Percentiles rank a stretch among this genome's conserved stretches.
Conservation (phyloP, 2,888 invertebrate genomes). For the Baccha elongata region DNA sequence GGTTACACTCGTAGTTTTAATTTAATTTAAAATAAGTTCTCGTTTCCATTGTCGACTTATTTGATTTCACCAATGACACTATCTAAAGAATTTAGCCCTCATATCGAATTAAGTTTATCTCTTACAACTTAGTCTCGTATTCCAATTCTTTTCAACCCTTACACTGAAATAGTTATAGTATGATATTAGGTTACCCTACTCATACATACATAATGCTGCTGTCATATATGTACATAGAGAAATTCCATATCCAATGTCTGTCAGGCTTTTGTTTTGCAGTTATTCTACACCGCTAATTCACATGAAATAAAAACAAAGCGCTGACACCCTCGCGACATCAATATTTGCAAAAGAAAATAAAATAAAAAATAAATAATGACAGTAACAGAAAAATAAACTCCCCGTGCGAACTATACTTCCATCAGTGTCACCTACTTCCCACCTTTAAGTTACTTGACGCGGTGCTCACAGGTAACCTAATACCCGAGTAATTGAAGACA, state of each 20-base stretch:
- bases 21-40: slow-evolving; percentile 29
- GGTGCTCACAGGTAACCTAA: slow-evolving; percentile 70
- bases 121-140: slow-evolving; percentile 16
- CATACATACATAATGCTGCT: no score
- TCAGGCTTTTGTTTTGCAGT: slow-evolving; percentile 43
- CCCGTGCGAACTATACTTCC: slow-evolving; percentile 48
- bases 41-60: slow-evolving; percentile 8
- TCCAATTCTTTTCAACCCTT: slow-evolving; percentile 28
- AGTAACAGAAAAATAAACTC: slow-evolving; percentile 43
- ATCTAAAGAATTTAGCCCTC: slow-evolving; percentile 21
- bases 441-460: slow-evolving; percentile 69
- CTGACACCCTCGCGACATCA: slow-evolving; percentile 58
- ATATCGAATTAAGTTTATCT: slow-evolving; percentile 42
- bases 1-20: slow-evolving; percentile 40
- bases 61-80: neutral
- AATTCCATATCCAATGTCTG: neutral
- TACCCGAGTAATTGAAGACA: slow-evolving; percentile 72
- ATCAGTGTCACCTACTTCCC: slow-evolving; percentile 69
- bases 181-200: no score
- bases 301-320: slow-evolving; percentile 63
- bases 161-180: no score
- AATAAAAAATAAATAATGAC: neutral
- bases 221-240: no score
- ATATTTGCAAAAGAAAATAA: slow-evolving; percentile 26
- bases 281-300: slow-evolving; percentile 65